These are phyloP conservation scores for Ellobium chinense DNA, from an alignment of 2,888 invertebrate genomes.

Conservation along the genomic window DNA sequence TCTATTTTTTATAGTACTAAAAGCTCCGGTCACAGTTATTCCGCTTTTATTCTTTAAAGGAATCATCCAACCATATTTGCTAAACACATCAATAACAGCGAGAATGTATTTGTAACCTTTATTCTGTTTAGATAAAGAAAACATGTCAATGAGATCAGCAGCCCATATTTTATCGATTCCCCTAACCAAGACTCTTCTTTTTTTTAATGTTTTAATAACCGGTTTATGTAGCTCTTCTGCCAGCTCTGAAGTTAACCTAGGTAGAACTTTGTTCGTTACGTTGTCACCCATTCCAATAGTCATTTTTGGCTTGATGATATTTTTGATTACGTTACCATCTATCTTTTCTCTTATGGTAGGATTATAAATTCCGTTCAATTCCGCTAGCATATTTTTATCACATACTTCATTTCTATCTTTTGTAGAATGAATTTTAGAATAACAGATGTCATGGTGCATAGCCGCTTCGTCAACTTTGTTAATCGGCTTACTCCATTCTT, in stretches of 20 bases:
- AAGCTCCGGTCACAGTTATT: no score
- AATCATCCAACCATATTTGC: no score
- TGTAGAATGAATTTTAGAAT: not conserved
- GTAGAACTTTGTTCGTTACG: no score
- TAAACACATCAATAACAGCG: no score
- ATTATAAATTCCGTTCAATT: constrained; percentile 1
- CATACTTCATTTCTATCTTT: constrained; percentile 13
- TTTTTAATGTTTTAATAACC: constrained; percentile 1
- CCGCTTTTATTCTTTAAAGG: no score
- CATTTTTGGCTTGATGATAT: not conserved
- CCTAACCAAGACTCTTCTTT: no score
- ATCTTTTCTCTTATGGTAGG: not conserved
- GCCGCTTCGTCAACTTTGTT: constrained; percentile 15
- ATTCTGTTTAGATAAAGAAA: constrained; percentile 1
- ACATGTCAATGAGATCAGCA: constrained; percentile 12
- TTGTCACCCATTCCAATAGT: not conserved
- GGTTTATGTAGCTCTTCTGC: constrained; percentile 6
- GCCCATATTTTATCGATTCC: not conserved
- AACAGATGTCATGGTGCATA: constrained; percentile 22
- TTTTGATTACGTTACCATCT: not conserved
- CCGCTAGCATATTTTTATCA: constrained; percentile 7
- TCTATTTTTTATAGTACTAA: no score
- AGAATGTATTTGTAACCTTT: not conserved
- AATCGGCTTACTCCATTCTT: constrained; percentile 14
- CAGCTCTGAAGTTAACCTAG: no score